Percentiles rank a stretch among this genome's conserved stretches.
Conservation (phyloP, 2,888 invertebrate species). For the Panorpa germanica region DNA sequence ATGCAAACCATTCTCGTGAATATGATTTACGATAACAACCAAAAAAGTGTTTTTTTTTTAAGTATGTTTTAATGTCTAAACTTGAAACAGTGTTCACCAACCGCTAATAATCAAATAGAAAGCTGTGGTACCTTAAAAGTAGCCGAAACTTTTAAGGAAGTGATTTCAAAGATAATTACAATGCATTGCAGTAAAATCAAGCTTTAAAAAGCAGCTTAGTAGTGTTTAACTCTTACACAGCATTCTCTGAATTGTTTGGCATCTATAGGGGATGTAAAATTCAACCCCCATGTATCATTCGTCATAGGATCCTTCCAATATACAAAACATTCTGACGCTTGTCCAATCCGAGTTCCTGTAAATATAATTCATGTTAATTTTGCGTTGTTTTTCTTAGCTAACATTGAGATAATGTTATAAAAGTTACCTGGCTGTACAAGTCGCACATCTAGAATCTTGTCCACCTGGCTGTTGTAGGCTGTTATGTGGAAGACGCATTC, state of each 20-base stretch:
- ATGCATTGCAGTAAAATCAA: too few species aligned
- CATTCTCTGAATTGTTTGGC: slow-evolving; percentile 94
- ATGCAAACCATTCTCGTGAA: not conserved
- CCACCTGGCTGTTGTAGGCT: slow-evolving; percentile 96
- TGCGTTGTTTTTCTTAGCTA: not conserved
- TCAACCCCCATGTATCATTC: slow-evolving; percentile 95
- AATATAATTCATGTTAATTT: slow-evolving; percentile 13
- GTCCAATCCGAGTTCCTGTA: slow-evolving; percentile 86
- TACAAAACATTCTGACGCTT: slow-evolving; percentile 96
- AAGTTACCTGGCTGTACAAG: slow-evolving; percentile 83
- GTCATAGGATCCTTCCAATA: slow-evolving; percentile 98
- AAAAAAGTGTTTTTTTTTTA: not conserved
- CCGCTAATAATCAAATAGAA: too few species aligned
- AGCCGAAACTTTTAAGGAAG: too few species aligned
- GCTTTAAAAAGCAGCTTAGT: not conserved
- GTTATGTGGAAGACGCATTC: slow-evolving; percentile 97
- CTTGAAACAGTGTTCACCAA: not conserved
- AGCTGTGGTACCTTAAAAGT: too few species aligned
- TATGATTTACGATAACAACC: not conserved
- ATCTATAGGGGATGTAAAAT: slow-evolving; percentile 93
- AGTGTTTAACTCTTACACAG: slow-evolving; percentile 60
- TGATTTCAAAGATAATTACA: too few species aligned
- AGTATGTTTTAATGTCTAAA: not conserved
- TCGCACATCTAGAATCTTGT: slow-evolving; percentile 94
- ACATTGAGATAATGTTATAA: not conserved